A percentile compares a stretch with the other conserved stretches of the same genome.
Evolutionary conservation across 2,113 vertebrate genomes (phyloP).

Genomic region (Isurus oxyrinchus): DNA sequence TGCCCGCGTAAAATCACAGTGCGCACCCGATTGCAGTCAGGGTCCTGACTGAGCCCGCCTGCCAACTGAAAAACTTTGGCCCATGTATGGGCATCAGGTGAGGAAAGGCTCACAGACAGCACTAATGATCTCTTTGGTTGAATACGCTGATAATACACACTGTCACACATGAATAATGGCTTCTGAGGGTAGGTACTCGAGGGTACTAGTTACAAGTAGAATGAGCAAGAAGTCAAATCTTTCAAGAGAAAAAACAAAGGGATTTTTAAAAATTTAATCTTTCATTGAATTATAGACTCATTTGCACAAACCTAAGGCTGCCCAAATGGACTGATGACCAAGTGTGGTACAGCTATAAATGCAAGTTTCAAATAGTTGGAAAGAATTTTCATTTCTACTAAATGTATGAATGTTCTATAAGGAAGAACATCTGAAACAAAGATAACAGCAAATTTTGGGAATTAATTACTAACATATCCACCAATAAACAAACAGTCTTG

Average conservation of each 20-base stretch:
- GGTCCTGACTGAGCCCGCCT: too few relatives aligned
- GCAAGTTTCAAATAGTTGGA: neutral
- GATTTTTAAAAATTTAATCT: neutral
- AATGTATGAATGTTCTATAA: neutral
- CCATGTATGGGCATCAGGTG: neutral
- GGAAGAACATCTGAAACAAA: neutral
- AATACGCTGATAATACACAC: neutral
- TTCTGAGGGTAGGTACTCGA: neutral
- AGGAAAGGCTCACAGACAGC: neutral
- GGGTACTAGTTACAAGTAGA: neutral
- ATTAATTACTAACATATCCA: neutral
- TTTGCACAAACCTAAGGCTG: neutral
- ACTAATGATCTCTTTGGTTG: neutral
- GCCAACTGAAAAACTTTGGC: too few relatives aligned
- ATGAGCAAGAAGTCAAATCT: neutral
- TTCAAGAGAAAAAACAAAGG: neutral
- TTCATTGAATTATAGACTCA: neutral
- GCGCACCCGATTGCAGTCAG: too few relatives aligned
- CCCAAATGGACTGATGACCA: neutral
- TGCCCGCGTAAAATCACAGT: too few relatives aligned
- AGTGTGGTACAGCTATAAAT: neutral
- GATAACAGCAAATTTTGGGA: neutral
- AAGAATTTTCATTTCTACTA: neutral
- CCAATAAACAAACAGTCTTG: neutral
- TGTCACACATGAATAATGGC: neutral